Percentiles rank a stretch among this genome's conserved stretches.
Evolutionary conservation across 2,113 vertebrate species (phyloP).

Genomic region (Tautogolabrus adspersus): DNA sequence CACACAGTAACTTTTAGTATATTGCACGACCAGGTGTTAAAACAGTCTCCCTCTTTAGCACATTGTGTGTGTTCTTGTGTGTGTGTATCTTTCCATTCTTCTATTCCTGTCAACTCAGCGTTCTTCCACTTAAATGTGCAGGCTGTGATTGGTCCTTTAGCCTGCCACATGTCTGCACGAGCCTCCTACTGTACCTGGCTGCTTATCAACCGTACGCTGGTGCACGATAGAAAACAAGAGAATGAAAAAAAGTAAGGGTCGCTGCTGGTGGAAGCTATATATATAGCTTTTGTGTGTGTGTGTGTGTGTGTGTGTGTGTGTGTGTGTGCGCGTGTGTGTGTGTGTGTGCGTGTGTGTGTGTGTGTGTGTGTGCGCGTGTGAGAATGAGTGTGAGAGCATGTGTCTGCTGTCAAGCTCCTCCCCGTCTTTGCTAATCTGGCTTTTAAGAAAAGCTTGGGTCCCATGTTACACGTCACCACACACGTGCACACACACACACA

Average conservation of each 20-base stretch:
- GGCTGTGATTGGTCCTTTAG: slow-evolving; percentile 23
- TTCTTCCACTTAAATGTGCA: slow-evolving; percentile 24
- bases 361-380: slow-evolving; percentile 25
- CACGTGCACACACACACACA: slow-evolving; percentile 14
- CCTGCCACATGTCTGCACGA: slow-evolving; percentile 3
- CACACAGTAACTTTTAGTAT: no score
- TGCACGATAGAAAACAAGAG: slow-evolving; percentile 1
- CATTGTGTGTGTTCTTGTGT: background rate
- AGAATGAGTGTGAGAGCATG: slow-evolving; percentile 15
- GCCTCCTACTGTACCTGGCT: background rate
- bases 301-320: slow-evolving; percentile 21
- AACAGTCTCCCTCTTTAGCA: background rate
- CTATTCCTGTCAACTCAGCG: slow-evolving; percentile 13
- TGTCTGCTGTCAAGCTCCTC: slow-evolving; percentile 40
- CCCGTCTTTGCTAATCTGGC: slow-evolving; percentile 70
- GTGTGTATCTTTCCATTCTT: background rate
- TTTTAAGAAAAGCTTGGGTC: slow-evolving; percentile 64
- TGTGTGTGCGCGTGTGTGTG: slow-evolving; percentile 26
- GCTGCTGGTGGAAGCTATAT: slow-evolving; percentile 42
- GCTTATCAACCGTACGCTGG: background rate
- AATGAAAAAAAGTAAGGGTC: background rate
- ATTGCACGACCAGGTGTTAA: background rate
- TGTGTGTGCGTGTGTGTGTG: slow-evolving; percentile 9
- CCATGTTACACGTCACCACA: slow-evolving; percentile 57
- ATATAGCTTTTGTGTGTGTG: slow-evolving; percentile 41